These are phyloP conservation scores for Panzeria rudis DNA, from an alignment of 2,888 invertebrate genomes.

Conservation along the genomic window DNA sequence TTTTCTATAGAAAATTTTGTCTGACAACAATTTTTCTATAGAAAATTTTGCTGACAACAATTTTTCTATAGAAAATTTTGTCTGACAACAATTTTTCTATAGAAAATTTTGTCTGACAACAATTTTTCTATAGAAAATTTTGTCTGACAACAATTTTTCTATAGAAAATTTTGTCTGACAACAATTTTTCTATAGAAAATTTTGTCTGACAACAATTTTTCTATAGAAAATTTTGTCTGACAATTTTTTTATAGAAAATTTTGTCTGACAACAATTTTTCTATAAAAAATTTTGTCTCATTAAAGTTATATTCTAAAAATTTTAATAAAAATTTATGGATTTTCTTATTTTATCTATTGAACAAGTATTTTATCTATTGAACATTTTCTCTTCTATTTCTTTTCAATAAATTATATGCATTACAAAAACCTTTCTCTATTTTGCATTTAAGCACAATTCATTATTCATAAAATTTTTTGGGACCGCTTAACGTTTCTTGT, in stretches of 20 bases:
- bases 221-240: not conserved
- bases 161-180: not conserved
- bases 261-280: not conserved
- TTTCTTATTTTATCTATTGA: no score
- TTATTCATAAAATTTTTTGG: not conserved
- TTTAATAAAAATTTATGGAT: no score
- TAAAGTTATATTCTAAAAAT: no score
- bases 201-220: not conserved
- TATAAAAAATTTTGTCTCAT: not conserved
- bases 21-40: not conserved
- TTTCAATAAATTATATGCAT: no score
- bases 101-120: not conserved
- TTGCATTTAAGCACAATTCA: constrained; percentile 7
- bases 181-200: not conserved
- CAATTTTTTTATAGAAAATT: not conserved
- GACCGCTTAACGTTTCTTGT: not conserved
- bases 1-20: not conserved
- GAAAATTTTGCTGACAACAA: not conserved
- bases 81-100: not conserved
- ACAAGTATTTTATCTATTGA: no score
- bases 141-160: no score
- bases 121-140: not conserved
- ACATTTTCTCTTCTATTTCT: no score
- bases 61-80: not conserved
- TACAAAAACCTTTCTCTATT: constrained; percentile 44